Evolutionary conservation across 2,888 invertebrate genomes (phyloP), one percentile per base, ranked within the genome.

Genomic region (Mythimna albipuncta): DNA sequence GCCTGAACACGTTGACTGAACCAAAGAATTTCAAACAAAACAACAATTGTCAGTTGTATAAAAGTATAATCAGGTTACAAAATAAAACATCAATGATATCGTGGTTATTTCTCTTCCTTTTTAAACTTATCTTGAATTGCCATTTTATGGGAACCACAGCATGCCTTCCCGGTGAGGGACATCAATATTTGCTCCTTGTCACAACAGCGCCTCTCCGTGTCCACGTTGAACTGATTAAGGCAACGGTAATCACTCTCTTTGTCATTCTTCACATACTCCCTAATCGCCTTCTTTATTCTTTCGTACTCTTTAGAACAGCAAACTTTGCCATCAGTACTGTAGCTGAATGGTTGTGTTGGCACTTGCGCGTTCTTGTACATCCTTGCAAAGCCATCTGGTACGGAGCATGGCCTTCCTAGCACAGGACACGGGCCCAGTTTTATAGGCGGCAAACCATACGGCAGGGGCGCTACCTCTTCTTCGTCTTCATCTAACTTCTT

Each of bases 291-390:
- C 89, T 94, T 96, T 68, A 96, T 95, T 88, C 95, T 91, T 72
- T 96, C 93, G 67, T 91, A 96, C 83, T 96, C 96, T 81, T 94
- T 95, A 1, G 96, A 95, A 83, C 96, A 96, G 80, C 96, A 96
- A 10, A 96, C 92, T 91, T 96, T 96, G 9, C 96, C 96, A 4
- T 94, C 94, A 35, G 94, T 92, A 64, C 91, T 92, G 77, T 94
- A 94, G 79, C 95, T 96, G 0, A 93, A 92, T 10, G 95, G 95
- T 68, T 87, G 85, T 2, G 91, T 72, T 54, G 94, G 91, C 69
- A 91, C 75, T 13, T 87, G 91, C 54, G 93, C 95, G 32, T 87
- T 93, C 76, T 91, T 96, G 75, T 96, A 96, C 96, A 96, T 96
- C 79, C 92, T 93, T 21, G 95, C 93, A 69, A 95, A 96, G 26